Conservation (phyloP, 1,140 invertebrate genomes). For the Drosophila serrata region DNA sequence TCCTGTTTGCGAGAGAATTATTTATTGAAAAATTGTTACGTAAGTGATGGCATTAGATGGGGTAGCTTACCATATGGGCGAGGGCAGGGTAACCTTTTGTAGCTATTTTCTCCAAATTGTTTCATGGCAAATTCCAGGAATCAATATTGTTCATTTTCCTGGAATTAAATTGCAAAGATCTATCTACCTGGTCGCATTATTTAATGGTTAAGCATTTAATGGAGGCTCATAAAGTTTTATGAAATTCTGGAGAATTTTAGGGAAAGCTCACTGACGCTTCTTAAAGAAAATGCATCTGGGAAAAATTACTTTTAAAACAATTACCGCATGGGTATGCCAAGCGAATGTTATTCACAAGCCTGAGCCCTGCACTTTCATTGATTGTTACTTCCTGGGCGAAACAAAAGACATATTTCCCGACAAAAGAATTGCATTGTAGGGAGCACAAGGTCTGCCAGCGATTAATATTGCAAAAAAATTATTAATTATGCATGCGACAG, state of each 20-base stretch:
- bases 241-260: background rate
- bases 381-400: slow-evolving; percentile 40
- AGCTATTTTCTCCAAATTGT: background rate
- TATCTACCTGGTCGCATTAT: background rate
- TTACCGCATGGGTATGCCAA: slow-evolving; percentile 1
- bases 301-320: slow-evolving; percentile 19
- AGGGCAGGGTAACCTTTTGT: background rate
- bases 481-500: slow-evolving; percentile 67
- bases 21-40: slow-evolving; percentile 67
- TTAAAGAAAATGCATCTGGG: background rate
- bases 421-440: slow-evolving; percentile 55
- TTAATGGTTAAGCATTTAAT: background rate
- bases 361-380: slow-evolving; percentile 35
- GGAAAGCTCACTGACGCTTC: background rate
- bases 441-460: background rate
- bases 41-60: slow-evolving; percentile 31
- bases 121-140: slow-evolving; percentile 29
- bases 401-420: slow-evolving; percentile 63
- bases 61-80: slow-evolving; percentile 5
- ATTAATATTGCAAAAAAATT: slow-evolving; percentile 46
- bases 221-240: background rate
- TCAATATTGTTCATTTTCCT: slow-evolving; percentile 6
- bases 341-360: slow-evolving; percentile 12
- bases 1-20: slow-evolving; percentile 26
- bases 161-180: slow-evolving; percentile 7